These are phyloP conservation scores for Bombus pyrosoma DNA, from an alignment of 1,140 invertebrate genomes.

Conservation along the genomic window DNA sequence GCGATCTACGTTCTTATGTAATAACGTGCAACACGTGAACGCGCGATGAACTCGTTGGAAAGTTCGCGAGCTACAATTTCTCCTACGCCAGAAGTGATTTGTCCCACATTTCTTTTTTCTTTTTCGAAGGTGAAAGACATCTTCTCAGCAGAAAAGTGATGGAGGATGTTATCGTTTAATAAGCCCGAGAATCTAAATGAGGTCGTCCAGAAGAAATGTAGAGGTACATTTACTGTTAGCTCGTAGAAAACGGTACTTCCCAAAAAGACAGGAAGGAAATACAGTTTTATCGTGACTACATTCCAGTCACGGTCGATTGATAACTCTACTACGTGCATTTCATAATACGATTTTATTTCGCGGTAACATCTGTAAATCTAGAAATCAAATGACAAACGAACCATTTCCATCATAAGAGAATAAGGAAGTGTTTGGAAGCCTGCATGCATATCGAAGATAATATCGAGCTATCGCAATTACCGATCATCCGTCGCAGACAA, in stretches of 20 bases:
- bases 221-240: neutral
- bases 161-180: neutral
- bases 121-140: conserved; percentile 10
- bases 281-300: neutral
- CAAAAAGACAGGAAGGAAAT: too few relatives aligned
- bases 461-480: neutral
- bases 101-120: neutral
- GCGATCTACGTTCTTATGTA: conserved; percentile 22
- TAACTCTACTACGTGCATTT: neutral
- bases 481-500: neutral
- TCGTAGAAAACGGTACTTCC: neutral
- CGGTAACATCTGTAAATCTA: neutral
- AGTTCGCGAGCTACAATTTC: conserved; percentile 13
- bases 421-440: neutral
- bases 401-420: neutral
- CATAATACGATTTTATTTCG: neutral
- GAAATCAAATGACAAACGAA: too few relatives aligned
- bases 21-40: conserved; percentile 36
- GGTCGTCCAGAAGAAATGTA: neutral
- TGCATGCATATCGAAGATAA: neutral
- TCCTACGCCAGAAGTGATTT: neutral
- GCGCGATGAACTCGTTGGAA: neutral
- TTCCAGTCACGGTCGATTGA: neutral
- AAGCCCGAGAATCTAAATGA: neutral
- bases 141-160: neutral